Percentiles rank a stretch among this genome's conserved stretches.
Evolutionary conservation across 2,113 vertebrate species (phyloP).

Genomic region (Mugil cephalus): DNA sequence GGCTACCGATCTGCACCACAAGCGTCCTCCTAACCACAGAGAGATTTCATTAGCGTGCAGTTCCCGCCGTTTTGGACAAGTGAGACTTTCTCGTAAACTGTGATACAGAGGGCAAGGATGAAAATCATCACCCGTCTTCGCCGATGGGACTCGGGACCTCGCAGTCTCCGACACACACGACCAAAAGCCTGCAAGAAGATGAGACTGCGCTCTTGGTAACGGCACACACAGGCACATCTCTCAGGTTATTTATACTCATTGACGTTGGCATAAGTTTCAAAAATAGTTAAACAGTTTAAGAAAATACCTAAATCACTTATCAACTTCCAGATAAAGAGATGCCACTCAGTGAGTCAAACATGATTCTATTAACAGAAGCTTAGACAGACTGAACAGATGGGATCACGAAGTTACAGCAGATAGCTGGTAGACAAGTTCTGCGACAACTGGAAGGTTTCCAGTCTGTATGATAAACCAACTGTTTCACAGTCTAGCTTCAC

Average conservation of each 20-base stretch:
- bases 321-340: no score
- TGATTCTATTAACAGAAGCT: no score
- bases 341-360: no score
- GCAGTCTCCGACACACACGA: conserved; percentile 87
- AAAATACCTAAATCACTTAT: no score
- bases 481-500: no score
- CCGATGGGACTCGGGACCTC: conserved; percentile 53
- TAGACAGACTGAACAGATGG: no score
- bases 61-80: neutral
- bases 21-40: conserved; percentile 80
- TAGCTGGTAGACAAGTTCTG: no score
- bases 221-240: neutral
- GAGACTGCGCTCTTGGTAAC: neutral
- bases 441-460: neutral
- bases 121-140: conserved; percentile 84
- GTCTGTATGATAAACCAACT: no score
- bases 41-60: neutral
- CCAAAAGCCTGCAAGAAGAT: conserved; percentile 85
- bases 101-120: neutral
- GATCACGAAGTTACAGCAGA: no score
- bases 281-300: no score
- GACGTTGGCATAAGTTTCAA: no score
- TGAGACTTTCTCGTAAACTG: neutral
- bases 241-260: neutral
- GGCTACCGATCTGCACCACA: conserved; percentile 81